phyloP scores from a whole-genome alignment of 1,140 invertebrate genomes.

The Aethina tumida region DNA sequence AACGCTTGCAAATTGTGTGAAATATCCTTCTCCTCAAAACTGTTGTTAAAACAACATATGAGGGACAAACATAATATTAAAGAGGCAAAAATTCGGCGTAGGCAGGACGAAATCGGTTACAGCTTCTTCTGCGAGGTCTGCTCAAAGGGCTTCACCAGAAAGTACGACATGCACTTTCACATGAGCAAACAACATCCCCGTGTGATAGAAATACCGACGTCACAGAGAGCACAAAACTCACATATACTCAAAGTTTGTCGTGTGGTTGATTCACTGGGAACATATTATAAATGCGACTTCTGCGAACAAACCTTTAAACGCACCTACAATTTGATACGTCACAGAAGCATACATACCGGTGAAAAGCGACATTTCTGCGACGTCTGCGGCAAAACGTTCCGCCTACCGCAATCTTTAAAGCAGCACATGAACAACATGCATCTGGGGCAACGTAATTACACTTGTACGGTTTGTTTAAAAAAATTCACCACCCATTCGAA shows the following conservation, averaged over 20 bases:
- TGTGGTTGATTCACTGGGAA: conserved; percentile 13
- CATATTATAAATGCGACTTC: conserved; percentile 36
- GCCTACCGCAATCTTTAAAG: conserved; percentile 17
- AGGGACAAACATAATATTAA: conserved; percentile 25
- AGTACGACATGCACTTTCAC: conserved; percentile 28
- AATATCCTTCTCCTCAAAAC: conserved; percentile 11
- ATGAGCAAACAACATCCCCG: conserved; percentile 25
- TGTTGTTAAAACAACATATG: conserved; percentile 28
- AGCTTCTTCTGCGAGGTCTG: conserved; percentile 25
- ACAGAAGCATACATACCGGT: conserved; percentile 39
- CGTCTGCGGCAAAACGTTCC: conserved; percentile 44
- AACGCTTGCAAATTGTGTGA: conserved; percentile 8
- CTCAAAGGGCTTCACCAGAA: conserved; percentile 26
- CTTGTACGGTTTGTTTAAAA: conserved; percentile 34
- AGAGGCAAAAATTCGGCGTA: conserved; percentile 11
- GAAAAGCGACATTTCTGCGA: conserved; percentile 43
- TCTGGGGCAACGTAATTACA: conserved; percentile 35
- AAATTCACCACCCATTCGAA: conserved; percentile 43
- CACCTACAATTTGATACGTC: conserved; percentile 41
- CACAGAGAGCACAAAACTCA: conserved; percentile 7
- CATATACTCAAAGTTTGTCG: conserved; percentile 18
- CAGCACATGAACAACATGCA: conserved; percentile 28
- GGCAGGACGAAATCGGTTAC: conserved; percentile 15
- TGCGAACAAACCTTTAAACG: conserved; percentile 39
- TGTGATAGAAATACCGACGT: conserved; percentile 1